phyloP scores from a whole-genome alignment of 2,113 vertebrate genomes.

The Gnathochromis pfefferi region DNA sequence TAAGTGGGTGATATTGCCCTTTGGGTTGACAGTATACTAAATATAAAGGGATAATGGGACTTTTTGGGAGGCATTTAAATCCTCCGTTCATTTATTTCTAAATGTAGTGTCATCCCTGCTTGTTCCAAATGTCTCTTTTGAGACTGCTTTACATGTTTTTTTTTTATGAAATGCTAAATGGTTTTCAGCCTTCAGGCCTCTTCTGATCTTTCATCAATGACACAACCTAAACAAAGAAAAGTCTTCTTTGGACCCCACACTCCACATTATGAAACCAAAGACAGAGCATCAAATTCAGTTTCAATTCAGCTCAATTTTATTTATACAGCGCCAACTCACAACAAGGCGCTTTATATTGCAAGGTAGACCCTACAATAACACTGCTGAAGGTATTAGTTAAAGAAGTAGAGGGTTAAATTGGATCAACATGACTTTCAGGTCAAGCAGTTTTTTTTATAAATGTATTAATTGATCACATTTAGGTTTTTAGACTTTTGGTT shows the following conservation, averaged over 20 bases:
- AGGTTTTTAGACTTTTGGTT: neutral
- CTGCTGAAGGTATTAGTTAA: neutral
- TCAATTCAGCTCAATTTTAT: neutral
- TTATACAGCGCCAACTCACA: neutral
- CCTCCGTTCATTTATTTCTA: neutral
- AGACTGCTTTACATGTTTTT: neutral
- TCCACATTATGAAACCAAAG: neutral
- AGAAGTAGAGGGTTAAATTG: neutral
- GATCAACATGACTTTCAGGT: neutral
- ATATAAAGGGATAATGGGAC: neutral
- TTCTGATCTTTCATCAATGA: neutral
- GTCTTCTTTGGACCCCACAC: neutral
- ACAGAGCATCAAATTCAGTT: neutral
- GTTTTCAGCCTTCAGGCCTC: neutral
- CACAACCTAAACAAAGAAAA: neutral
- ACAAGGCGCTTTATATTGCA: neutral
- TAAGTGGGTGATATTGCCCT: neutral
- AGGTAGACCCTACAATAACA: neutral
- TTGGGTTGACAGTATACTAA: neutral
- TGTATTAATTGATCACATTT: neutral
- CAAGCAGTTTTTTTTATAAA: neutral
- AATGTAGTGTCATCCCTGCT: neutral
- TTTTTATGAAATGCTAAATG: neutral
- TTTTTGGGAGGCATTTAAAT: neutral
- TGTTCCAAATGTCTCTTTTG: neutral